Base-by-base conservation (phyloP, 2,113 vertebrate species). In the Nothobranchius kuhntae region DNA sequence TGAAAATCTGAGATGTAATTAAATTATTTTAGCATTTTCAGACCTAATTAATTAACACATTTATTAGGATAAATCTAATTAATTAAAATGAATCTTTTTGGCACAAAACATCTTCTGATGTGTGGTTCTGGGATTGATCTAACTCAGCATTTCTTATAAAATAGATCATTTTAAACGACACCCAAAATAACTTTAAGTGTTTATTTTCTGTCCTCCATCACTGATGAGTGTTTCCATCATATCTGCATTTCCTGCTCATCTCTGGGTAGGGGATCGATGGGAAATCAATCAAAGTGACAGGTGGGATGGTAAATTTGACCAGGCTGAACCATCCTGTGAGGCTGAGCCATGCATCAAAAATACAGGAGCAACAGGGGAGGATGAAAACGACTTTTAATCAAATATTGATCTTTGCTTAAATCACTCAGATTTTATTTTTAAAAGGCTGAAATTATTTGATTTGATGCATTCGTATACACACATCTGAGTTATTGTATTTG, bases 251-350 rank as follows among this genome's bases (percentile, higher is more conserved):
- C 72, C 78, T 81, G 73, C 86, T 89, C 75, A 86, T 88, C 81
- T 85, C 77, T 72, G 73, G 68, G 63, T 57, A 53, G 42, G 17
- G 65, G 68, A 40, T 40, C 38, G 38, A 40, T 40, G 7, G 38
- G 38, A 40, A 90, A 89, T 91, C 87, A 89, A 91, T 91, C 89
- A 89, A 50, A 78, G 71, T 90, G 87, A 90, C 86, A 91, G 84
- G 78, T 89, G 58, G 86, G 87, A 90, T 79, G 83, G 86, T 87
- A 90, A 88, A 86, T 87, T 83, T 91, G 86, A 88, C 79, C 83
- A 78, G 77, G 81, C 84, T 87, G 82, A 83, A 75, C 72, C 74
- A 68, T 85, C 83, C 82, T 77, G 72, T 51, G 81, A 80, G 85
- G 79, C 83, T 74, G 68, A 83, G 75, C 67, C 65, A 87, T 87